Evolutionary conservation across 2,797 vertebrate genomes (phyloP).

Genomic region (Sebastes miniatus): DNA sequence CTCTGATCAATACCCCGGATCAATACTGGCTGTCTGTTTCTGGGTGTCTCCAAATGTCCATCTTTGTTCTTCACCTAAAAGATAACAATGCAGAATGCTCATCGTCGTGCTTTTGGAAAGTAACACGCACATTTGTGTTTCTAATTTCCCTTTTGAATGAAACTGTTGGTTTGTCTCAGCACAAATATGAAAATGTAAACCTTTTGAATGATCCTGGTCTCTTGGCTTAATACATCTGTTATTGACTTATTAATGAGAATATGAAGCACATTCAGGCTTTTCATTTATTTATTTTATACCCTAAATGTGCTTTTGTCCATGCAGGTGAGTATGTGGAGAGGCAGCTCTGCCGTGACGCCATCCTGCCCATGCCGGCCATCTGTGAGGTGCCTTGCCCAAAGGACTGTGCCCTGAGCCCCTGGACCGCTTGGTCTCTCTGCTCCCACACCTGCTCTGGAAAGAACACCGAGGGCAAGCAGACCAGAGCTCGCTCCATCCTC

Average conservation of each 20-base stretch:
- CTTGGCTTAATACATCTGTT: neutral
- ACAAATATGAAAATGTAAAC: neutral
- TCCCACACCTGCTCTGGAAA: constrained; percentile 98
- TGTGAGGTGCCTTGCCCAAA: constrained; percentile 93
- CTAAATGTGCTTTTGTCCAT: neutral
- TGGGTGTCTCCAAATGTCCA: too few relatives aligned
- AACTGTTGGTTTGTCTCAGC: neutral
- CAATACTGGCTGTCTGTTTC: neutral
- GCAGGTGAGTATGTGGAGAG: constrained; percentile 89
- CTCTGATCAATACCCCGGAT: neutral
- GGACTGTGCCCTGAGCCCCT: constrained; percentile 93
- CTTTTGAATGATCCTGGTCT: neutral
- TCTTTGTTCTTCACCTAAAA: neutral
- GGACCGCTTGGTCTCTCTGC: constrained; percentile 94
- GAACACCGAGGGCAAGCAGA: constrained; percentile 93
- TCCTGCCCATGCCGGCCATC: constrained; percentile 90
- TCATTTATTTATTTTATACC: neutral
- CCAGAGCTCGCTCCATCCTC: constrained; percentile 89
- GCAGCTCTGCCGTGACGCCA: constrained; percentile 93
- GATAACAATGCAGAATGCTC: neutral
- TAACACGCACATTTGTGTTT: neutral
- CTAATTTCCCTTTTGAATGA: neutral
- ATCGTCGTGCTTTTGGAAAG: neutral
- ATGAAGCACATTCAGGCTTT: neutral
- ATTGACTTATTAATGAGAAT: neutral